Conservation (phyloP, 2,797 vertebrate genomes). For the Pangasius mekongensis region DNA sequence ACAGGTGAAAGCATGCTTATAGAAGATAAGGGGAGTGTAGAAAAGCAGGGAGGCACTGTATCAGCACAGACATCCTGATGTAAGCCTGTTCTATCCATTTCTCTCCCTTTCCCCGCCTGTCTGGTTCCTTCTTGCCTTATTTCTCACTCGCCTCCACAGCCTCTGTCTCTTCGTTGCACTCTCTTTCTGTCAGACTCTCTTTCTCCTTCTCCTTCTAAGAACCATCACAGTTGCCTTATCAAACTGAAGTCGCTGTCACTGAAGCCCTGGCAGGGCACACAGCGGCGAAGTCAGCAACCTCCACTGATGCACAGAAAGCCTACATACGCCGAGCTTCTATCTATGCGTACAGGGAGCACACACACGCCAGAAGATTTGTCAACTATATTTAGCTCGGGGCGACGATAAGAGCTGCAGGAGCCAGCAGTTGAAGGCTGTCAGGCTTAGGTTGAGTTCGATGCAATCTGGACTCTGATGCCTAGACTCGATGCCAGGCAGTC, state of each 20-base stretch:
- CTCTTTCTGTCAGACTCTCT: slow-evolving; percentile 14
- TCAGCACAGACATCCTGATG: slow-evolving; percentile 43
- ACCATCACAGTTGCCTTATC: slow-evolving; percentile 42
- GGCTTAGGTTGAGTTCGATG: slow-evolving; percentile 39
- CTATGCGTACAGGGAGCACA: slow-evolving; percentile 34
- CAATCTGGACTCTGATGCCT: slow-evolving; percentile 36
- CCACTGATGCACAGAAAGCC: slow-evolving; percentile 34
- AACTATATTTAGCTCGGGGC: slow-evolving; percentile 53
- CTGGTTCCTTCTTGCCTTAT: not conserved
- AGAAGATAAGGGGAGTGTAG: slow-evolving; percentile 16
- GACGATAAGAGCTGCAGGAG: slow-evolving; percentile 48
- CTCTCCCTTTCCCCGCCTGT: slow-evolving; percentile 4
- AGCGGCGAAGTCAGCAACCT: slow-evolving; percentile 44
- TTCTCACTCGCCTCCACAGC: slow-evolving; percentile 6
- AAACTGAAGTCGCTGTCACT: slow-evolving; percentile 24
- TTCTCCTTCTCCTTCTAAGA: slow-evolving; percentile 31
- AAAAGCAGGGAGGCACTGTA: slow-evolving; percentile 45
- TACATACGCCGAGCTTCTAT: slow-evolving; percentile 32
- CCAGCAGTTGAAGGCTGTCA: slow-evolving; percentile 46
- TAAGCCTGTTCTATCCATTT: not conserved
- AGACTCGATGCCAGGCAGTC: slow-evolving; percentile 24
- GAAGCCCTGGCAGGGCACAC: slow-evolving; percentile 45
- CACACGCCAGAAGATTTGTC: slow-evolving; percentile 39
- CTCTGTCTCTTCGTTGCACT: slow-evolving; percentile 12
- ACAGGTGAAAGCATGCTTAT: slow-evolving; percentile 17